A percentile compares a stretch with the other conserved stretches of the same genome.
Conservation (phyloP, 2,888 invertebrate genomes). For the Agrenia bidenticulata region DNA sequence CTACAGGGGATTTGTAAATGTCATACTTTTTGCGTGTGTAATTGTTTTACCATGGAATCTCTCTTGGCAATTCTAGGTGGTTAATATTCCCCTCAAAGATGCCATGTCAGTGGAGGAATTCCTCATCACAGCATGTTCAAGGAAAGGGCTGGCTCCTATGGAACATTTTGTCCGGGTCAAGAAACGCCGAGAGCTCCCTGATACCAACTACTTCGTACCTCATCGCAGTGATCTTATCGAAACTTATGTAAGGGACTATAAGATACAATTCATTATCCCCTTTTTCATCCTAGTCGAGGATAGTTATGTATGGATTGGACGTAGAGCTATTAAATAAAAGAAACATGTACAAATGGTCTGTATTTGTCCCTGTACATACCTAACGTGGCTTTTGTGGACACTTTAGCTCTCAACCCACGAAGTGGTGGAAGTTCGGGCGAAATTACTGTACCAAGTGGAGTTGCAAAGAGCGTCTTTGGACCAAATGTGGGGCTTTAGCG, state of each 20-base stretch:
- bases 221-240: conserved; percentile 92
- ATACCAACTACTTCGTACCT: conserved; percentile 94
- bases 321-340: no score
- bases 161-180: conserved; percentile 95
- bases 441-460: conserved; percentile 95
- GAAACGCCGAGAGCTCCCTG: conserved; percentile 91
- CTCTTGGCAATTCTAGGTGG: conserved; percentile 58
- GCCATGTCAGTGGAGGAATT: conserved; percentile 96
- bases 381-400: not conserved
- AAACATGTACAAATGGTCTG: no score
- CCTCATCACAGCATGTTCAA: conserved; percentile 84
- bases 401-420: conserved; percentile 84
- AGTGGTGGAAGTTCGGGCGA: conserved; percentile 93
- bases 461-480: conserved; percentile 84
- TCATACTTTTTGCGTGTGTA: no score
- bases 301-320: not conserved
- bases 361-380: not conserved
- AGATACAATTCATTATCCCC: no score
- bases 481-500: conserved; percentile 97
- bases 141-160: conserved; percentile 87
- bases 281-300: not conserved
- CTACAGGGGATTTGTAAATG: no score
- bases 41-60: no score
- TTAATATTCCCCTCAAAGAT: conserved; percentile 82
- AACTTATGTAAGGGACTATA: conserved; percentile 89